Percentiles rank a stretch among this genome's conserved stretches.
phyloP scores from a whole-genome alignment of 2,113 vertebrate species.

The Psilopogon haemacephalus region DNA sequence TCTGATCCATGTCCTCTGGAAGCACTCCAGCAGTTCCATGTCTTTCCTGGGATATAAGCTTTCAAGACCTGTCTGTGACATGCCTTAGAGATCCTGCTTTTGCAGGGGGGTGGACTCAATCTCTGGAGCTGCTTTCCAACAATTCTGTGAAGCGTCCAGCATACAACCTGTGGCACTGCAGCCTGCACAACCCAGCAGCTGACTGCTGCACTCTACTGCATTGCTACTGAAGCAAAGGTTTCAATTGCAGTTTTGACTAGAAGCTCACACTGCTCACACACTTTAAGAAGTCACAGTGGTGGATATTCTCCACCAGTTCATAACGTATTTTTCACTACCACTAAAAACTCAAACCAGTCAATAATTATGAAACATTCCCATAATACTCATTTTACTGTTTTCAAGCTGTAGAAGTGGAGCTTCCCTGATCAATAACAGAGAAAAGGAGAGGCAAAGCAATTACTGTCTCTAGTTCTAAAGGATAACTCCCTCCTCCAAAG shows the following conservation, averaged over 20 bases:
- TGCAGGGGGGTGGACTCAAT: too few species aligned
- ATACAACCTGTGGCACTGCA: too few species aligned
- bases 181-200: background rate
- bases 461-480: background rate
- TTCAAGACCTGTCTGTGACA: too few species aligned
- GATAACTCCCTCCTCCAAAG: background rate
- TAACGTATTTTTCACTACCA: background rate
- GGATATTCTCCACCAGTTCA: background rate
- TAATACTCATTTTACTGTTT: background rate
- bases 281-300: background rate
- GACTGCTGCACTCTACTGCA: background rate
- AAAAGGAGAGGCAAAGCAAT: background rate
- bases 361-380: background rate
- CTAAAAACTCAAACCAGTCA: background rate
- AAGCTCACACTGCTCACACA: background rate
- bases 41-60: too few species aligned
- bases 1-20: too few species aligned
- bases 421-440: background rate
- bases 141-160: too few species aligned
- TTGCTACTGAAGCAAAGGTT: background rate
- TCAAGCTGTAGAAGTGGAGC: background rate
- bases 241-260: background rate
- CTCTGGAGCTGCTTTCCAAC: too few species aligned
- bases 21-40: too few species aligned
- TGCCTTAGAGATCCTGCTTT: too few species aligned